Percentiles rank a stretch among this genome's conserved stretches.
phyloP scores from a whole-genome alignment of 2,888 invertebrate species.

The Zeuzera pyrina region DNA sequence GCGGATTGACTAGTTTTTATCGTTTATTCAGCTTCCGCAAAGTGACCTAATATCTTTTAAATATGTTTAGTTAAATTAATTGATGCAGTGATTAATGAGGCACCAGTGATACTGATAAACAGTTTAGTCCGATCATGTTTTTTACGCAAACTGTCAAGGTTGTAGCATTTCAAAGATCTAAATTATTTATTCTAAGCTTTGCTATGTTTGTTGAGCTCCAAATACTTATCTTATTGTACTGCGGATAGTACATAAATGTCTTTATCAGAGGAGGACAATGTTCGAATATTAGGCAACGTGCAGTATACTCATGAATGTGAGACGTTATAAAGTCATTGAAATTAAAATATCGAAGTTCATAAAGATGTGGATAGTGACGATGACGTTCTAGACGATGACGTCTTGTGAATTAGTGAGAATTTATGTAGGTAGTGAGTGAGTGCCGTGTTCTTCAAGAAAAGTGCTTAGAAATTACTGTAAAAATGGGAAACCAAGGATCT shows the following conservation, averaged over 20 bases:
- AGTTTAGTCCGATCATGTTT: conserved; percentile 22
- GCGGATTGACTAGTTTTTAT: conserved; percentile 1
- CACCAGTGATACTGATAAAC: conserved; percentile 22
- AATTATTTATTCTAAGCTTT: conserved; percentile 58
- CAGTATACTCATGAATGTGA: conserved; percentile 31
- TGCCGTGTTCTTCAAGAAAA: conserved; percentile 26
- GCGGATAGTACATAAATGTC: conserved; percentile 42
- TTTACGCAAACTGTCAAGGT: conserved; percentile 50
- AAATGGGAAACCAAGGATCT: conserved; percentile 89
- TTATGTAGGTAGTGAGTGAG: conserved; percentile 7
- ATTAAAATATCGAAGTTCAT: conserved; percentile 9
- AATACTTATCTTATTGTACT: conserved; percentile 48
- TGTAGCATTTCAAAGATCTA: conserved; percentile 43
- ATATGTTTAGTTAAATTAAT: too few relatives aligned
- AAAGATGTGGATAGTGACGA: too few relatives aligned
- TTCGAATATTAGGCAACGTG: conserved; percentile 38
- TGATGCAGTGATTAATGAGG: conserved; percentile 18
- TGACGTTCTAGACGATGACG: too few relatives aligned
- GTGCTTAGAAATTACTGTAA: conserved; percentile 16
- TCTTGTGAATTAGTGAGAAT: conserved; percentile 18
- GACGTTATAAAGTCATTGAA: conserved; percentile 33
- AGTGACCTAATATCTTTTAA: too few relatives aligned
- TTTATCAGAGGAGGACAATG: conserved; percentile 50
- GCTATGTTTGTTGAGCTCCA: conserved; percentile 58
- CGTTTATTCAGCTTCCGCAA: too few relatives aligned